Conservation (phyloP, 2,888 invertebrate genomes). For the Cephus pygmeus region DNA sequence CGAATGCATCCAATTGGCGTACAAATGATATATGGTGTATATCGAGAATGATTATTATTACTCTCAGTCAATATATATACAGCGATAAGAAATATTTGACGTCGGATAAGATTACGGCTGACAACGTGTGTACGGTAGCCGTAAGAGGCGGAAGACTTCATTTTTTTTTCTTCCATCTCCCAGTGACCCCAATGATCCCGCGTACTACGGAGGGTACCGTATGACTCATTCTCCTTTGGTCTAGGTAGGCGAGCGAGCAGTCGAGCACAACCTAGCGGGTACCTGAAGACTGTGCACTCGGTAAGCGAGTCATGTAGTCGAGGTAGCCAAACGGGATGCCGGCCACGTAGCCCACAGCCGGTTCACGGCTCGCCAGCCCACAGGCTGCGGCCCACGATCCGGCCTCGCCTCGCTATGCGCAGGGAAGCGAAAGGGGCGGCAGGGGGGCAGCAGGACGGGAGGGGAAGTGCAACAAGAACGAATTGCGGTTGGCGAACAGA, state of each 20-base stretch:
- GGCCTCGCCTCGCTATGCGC: conserved; percentile 1
- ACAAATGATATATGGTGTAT: not conserved
- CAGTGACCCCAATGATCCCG: conserved; percentile 29
- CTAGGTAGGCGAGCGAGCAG: conserved; percentile 37
- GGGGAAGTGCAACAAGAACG: not conserved
- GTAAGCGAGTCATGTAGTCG: conserved; percentile 40
- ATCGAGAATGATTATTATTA: not conserved
- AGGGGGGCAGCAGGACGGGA: not conserved
- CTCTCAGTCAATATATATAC: not conserved
- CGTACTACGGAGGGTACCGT: conserved; percentile 20
- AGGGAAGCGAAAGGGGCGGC: not conserved
- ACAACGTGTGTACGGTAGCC: not conserved
- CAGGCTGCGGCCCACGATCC: conserved; percentile 17
- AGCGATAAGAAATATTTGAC: not conserved
- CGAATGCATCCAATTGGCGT: too few species aligned
- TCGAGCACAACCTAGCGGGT: conserved; percentile 32
- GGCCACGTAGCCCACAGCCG: conserved; percentile 31
- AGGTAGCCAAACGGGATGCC: conserved; percentile 37
- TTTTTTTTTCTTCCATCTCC: conserved; percentile 19
- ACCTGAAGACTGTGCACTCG: conserved; percentile 31
- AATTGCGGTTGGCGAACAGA: not conserved
- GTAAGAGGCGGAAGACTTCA: conserved; percentile 13
- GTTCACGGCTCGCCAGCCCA: conserved; percentile 2
- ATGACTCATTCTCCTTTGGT: conserved; percentile 43
- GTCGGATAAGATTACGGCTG: not conserved